Conservation (phyloP, 2,888 invertebrate species). For the Aplocera efformata region DNA sequence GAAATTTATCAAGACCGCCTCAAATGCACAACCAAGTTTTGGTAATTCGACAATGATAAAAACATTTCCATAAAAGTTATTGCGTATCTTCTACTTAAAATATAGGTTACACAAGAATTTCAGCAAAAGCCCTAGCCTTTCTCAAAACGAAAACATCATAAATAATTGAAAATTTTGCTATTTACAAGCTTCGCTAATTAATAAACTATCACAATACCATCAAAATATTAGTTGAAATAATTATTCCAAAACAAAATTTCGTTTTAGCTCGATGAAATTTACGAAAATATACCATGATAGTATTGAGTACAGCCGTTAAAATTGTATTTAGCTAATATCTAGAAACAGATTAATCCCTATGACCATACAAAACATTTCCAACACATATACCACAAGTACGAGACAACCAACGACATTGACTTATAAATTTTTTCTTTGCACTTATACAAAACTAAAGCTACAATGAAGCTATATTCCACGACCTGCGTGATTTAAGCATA, state of each 20-base stretch:
- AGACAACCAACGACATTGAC: neutral
- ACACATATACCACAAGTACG: constrained; percentile 6
- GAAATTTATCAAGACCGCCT: constrained; percentile 21
- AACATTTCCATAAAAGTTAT: constrained; percentile 42
- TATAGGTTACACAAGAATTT: constrained; percentile 36
- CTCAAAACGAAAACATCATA: constrained; percentile 31
- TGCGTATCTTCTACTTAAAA: constrained; percentile 41
- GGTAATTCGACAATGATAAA: constrained; percentile 70
- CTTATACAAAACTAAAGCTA: no score
- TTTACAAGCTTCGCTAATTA: constrained; percentile 51
- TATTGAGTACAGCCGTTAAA: constrained; percentile 11
- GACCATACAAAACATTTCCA: constrained; percentile 6
- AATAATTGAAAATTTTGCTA: constrained; percentile 47
- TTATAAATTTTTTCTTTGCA: no score
- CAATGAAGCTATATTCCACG: neutral
- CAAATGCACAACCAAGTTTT: constrained; percentile 48
- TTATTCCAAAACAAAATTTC: constrained; percentile 10
- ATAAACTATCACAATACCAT: constrained; percentile 52
- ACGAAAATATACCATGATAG: constrained; percentile 10
- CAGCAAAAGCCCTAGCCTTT: constrained; percentile 26
- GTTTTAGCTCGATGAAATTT: constrained; percentile 6
- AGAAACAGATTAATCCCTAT: constrained; percentile 5
- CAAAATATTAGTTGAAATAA: constrained; percentile 6
- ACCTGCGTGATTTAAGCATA: neutral
- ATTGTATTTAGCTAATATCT: constrained; percentile 9